Base-by-base conservation (phyloP, 2,113 vertebrate species). In the Verasper variegatus region DNA sequence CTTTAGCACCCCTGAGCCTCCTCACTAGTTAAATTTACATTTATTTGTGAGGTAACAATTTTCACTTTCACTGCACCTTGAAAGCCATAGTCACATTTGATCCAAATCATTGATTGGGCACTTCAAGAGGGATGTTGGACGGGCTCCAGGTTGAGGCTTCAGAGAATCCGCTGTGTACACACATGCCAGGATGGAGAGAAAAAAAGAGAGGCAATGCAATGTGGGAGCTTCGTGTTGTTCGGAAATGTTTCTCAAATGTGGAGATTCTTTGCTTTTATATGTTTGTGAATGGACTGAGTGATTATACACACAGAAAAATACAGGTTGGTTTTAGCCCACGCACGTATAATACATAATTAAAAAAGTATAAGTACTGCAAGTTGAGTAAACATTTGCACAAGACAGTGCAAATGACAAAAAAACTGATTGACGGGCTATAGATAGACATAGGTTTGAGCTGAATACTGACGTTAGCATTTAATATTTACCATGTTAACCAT, bases 71-170 rank as follows among this genome's bases (percentile, higher is more conserved):
- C 64, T 59, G 56, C 26, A 40, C 42, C 57, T 54, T 74, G 31
- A 75, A 72, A 24, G 55, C 47, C 12, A 52, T 40, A 17, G 14
- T 37, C 6, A 6, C 4, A 27, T 57, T 60, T 24, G 47, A 68
- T 66, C 18, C 37, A 54, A 35, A 78, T 56, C 26, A 23, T 21
- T 66, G 79, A 90, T 74, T 71, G 40, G 51, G 24, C 63, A 69
- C 66, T 89, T 86, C 11, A 26, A 79, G 77, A 45, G 59, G 62
- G 52, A 49, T 37, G 42, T 56, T 69, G 74, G 73, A 67, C 52
- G 66, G 63, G 52, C 63, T 80, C 56, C 69, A 77, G 59, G 42
- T 14, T 11, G 0, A 78, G 6, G 31, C 31, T 31, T 31, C 31
- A 31, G 27, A 31, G 23, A 71, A n/a, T 72, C 24, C 6, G 37